phyloP scores from a whole-genome alignment of 2,113 vertebrate species.

The Ursus arctos region DNA sequence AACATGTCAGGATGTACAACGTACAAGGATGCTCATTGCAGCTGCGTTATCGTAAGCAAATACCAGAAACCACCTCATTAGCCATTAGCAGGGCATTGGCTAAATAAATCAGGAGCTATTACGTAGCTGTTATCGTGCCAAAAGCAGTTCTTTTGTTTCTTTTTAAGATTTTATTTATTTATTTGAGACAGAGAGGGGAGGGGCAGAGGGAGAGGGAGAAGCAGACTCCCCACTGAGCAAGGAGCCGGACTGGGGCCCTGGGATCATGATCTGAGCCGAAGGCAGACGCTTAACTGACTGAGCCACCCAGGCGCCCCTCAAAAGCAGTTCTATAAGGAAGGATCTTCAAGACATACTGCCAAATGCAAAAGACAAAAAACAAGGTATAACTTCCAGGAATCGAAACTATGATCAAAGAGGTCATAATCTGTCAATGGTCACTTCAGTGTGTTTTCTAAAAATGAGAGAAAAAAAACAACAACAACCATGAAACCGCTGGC shows the following conservation, averaged over 20 bases:
- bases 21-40: not conserved
- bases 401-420: not conserved
- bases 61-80: not conserved
- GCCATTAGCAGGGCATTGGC: not conserved
- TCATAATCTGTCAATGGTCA: not conserved
- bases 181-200: not conserved
- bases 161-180: not conserved
- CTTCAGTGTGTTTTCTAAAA: not conserved
- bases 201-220: not conserved
- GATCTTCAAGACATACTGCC: not conserved
- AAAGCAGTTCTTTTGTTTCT: not conserved
- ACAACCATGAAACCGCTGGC: not conserved
- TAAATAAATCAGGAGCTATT: not conserved
- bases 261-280: not conserved
- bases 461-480: not conserved
- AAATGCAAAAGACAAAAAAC: not conserved
- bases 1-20: not conserved
- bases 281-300: not conserved
- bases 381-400: not conserved
- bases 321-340: not conserved
- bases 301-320: not conserved
- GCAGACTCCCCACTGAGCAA: not conserved
- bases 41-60: not conserved
- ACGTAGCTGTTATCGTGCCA: not conserved
- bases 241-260: not conserved